Base-by-base conservation (phyloP, 2,888 invertebrate species). In the Cecidostiba fungosa region DNA sequence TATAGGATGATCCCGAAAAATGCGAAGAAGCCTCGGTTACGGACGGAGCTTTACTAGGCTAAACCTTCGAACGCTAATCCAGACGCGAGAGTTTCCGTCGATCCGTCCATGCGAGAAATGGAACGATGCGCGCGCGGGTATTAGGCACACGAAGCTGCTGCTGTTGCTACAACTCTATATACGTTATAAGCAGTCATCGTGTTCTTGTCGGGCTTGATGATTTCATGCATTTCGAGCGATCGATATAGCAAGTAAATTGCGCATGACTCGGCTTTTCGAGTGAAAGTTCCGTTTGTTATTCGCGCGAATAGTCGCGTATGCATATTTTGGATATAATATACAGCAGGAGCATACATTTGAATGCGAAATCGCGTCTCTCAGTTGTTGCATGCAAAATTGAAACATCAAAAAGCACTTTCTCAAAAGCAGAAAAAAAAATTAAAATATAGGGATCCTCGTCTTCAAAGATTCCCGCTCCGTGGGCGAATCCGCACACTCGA, bases 61-160 rank as follows among this genome's bases (percentile, higher is more conserved):
- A 54, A 74, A 79, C 54, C 79, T 50, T 69, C n/a, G 62, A 0
- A 23, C 69, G 74, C 69, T 84, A 84, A 84, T 84, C 84, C 84
- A 23, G 16, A 76, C 39, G 83, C 82, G 62, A 29, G 29, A 59
- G 69, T 74, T 82, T 72, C 86, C 66, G 54, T 26, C 88, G 88
- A 87, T 88, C 84, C 89, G 87, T 6, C 89, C 88, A 89, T 70
- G 88, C 88, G 90, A 36, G 89, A 89, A 91, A 89, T 88, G 73
- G 88, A 89, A 87, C 88, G 87, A 86, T 5, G 69, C 19, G 43
- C 12, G 14, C 39, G 23, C 32, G 23, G 70, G 66, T 36, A 70
- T 72, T 72, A 72, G 72, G 3, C n/a, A 6, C 39, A 72, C 39
- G 14, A 12, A 5, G 16, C 4, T 14, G 8, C 32, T 3, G 32